Evolutionary conservation across 1,140 invertebrate species (phyloP).

Genomic region (Drusus annulatus): DNA sequence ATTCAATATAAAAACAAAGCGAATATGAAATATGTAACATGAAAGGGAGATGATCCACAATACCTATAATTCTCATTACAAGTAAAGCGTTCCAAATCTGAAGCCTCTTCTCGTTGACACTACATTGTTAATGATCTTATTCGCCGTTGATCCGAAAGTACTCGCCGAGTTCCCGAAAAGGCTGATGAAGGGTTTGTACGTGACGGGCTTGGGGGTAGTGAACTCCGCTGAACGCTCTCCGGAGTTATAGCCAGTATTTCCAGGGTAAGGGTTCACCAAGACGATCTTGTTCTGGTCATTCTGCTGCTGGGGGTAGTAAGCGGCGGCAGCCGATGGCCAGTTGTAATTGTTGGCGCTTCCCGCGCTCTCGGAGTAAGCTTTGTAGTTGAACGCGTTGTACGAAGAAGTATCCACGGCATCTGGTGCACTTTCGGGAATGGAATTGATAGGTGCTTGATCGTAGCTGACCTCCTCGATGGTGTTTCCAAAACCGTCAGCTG

Average conservation of each 20-base stretch:
- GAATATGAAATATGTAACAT: conserved; percentile 14
- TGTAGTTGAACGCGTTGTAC: conserved; percentile 55
- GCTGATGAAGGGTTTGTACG: conserved; percentile 53
- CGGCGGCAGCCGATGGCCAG: conserved; percentile 32
- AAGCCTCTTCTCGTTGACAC: conserved; percentile 54
- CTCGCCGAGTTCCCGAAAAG: conserved; percentile 43
- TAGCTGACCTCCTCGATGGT: conserved; percentile 52
- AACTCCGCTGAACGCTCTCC: conserved; percentile 19
- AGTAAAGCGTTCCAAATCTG: conserved; percentile 55
- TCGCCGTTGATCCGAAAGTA: conserved; percentile 44
- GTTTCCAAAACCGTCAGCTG: conserved; percentile 53
- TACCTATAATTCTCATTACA: conserved; percentile 1
- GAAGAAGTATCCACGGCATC: conserved; percentile 56
- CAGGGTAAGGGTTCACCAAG: conserved; percentile 45
- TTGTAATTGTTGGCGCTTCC: conserved; percentile 29
- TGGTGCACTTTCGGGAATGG: conserved; percentile 54
- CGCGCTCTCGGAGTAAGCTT: conserved; percentile 41
- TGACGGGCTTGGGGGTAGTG: conserved; percentile 46
- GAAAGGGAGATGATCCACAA: background rate
- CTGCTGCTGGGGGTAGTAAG: conserved; percentile 15
- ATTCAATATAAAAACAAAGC: conserved; percentile 38
- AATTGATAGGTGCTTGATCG: conserved; percentile 49
- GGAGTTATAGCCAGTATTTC: background rate
- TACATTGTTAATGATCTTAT: conserved; percentile 54
- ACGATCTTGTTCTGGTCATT: conserved; percentile 36